Evolutionary conservation across 2,888 invertebrate species (phyloP).

Genomic region (Deilephila elpenor): DNA sequence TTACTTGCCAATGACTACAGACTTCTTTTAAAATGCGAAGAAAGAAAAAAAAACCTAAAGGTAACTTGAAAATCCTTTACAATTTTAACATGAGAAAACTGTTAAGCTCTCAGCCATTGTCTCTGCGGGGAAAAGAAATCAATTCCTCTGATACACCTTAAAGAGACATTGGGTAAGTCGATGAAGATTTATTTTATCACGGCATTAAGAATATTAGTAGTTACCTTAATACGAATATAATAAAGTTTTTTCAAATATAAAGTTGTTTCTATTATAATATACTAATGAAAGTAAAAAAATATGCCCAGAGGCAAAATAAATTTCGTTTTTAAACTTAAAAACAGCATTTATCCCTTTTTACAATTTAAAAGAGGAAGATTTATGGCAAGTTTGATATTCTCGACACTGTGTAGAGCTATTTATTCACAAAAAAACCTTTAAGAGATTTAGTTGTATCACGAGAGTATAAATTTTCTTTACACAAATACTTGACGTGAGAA

Average conservation of each 20-base stretch:
- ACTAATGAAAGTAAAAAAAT: background rate
- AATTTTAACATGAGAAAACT: too few relatives aligned
- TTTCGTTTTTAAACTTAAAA: background rate
- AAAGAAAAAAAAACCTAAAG: too few relatives aligned
- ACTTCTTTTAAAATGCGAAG: too few relatives aligned
- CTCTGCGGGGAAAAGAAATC: too few relatives aligned
- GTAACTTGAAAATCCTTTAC: too few relatives aligned
- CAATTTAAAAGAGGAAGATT: background rate
- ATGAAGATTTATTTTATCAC: too few relatives aligned
- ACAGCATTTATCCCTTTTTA: background rate
- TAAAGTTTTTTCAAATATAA: background rate
- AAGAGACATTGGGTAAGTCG: too few relatives aligned
- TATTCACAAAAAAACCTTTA: background rate
- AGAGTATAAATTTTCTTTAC: background rate
- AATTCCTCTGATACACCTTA: too few relatives aligned
- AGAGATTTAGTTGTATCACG: slow-evolving; percentile 1
- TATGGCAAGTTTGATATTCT: background rate
- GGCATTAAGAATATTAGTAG: too few relatives aligned
- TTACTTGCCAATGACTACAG: too few relatives aligned
- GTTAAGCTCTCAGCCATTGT: too few relatives aligned
- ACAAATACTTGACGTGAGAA: background rate
- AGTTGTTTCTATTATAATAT: background rate
- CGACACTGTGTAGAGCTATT: background rate
- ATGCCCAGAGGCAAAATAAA: background rate
- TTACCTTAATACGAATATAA: too few relatives aligned